These are phyloP conservation scores for Nesidiocoris tenuis DNA, from an alignment of 2,888 invertebrate species.

Conservation along the genomic window DNA sequence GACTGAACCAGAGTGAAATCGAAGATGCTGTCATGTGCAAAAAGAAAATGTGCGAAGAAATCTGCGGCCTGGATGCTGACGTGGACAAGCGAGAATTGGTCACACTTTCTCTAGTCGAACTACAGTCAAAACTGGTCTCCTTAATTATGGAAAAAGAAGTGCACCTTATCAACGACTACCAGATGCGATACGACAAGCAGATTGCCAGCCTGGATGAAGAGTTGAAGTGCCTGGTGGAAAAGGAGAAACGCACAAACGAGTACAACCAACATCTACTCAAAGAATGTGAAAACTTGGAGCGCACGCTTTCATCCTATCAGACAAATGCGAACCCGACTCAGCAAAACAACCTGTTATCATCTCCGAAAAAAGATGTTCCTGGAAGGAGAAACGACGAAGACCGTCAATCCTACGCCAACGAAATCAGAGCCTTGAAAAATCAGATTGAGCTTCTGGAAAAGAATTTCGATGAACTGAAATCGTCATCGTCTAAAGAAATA, in stretches of 20 bases:
- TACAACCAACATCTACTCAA: conserved; percentile 29
- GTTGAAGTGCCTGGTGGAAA: conserved; percentile 39
- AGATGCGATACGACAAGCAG: conserved; percentile 33
- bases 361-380: background rate
- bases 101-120: conserved; percentile 37
- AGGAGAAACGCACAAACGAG: conserved; percentile 24
- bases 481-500: background rate
- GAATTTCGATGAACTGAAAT: background rate
- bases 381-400: conserved; percentile 1
- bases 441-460: background rate
- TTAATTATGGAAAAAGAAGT: conserved; percentile 39
- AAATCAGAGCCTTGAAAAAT: background rate
- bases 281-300: conserved; percentile 29
- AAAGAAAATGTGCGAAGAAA: conserved; percentile 33
- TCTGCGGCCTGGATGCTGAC: conserved; percentile 39
- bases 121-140: conserved; percentile 32
- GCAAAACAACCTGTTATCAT: background rate
- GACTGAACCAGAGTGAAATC: conserved; percentile 7
- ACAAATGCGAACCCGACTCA: background rate
- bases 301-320: background rate
- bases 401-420: background rate
- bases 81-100: conserved; percentile 27
- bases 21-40: conserved; percentile 21
- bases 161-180: conserved; percentile 1
- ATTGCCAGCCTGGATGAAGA: conserved; percentile 17